phyloP scores from a whole-genome alignment of 2,888 invertebrate species.

The Drosophila trichaetosa region DNA sequence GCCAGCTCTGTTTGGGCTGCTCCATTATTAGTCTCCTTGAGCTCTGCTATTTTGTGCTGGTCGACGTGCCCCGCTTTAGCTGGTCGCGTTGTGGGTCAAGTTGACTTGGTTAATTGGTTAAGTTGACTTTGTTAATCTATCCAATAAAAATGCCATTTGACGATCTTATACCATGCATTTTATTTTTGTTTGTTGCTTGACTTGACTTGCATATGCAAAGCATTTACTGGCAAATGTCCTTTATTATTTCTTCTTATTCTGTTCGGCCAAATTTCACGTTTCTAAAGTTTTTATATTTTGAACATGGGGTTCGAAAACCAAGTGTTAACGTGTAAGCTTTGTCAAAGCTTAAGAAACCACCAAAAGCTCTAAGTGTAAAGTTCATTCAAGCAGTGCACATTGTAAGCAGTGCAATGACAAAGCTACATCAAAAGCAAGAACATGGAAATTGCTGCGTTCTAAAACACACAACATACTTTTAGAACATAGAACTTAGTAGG shows the following conservation, averaged over 20 bases:
- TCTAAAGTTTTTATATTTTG: neutral
- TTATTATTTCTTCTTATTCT: slow-evolving; percentile 29
- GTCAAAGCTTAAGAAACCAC: neutral
- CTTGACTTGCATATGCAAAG: slow-evolving; percentile 48
- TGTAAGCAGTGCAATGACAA: slow-evolving; percentile 14
- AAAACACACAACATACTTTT: slow-evolving; percentile 1
- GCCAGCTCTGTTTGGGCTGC: slow-evolving; percentile 85
- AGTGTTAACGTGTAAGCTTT: neutral
- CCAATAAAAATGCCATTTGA: slow-evolving; percentile 31
- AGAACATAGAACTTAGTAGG: slow-evolving; percentile 2
- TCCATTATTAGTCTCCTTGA: slow-evolving; percentile 85
- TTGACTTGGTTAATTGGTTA: slow-evolving; percentile 9
- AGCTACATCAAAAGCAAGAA: neutral
- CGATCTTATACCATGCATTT: slow-evolving; percentile 7
- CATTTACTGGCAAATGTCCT: slow-evolving; percentile 33
- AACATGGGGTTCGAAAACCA: neutral
- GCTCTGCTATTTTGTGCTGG: slow-evolving; percentile 82
- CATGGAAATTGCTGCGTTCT: neutral
- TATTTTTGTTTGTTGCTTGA: slow-evolving; percentile 28
- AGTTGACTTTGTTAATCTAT: slow-evolving; percentile 18
- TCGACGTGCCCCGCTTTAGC: slow-evolving; percentile 73
- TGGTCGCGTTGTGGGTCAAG: slow-evolving; percentile 13
- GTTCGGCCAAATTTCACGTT: slow-evolving; percentile 10
- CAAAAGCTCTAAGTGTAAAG: neutral
- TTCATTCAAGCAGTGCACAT: slow-evolving; percentile 9